These are phyloP conservation scores for Mixornis gularis DNA, from an alignment of 2,113 vertebrate species.

Conservation along the genomic window DNA sequence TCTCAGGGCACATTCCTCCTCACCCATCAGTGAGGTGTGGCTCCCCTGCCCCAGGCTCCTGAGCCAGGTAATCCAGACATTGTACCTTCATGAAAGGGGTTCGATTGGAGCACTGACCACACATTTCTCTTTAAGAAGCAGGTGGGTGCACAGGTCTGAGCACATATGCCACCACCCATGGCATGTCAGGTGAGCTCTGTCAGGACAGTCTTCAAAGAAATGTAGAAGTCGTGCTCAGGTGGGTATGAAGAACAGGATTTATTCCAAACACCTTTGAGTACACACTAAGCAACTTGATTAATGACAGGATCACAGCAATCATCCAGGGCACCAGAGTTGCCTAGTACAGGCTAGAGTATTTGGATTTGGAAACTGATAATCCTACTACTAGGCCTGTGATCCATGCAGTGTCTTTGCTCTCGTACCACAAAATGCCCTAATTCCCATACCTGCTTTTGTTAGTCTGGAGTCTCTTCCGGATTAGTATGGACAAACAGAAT, in stretches of 20 bases:
- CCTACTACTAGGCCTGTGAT: background rate
- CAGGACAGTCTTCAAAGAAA: background rate
- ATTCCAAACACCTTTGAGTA: background rate
- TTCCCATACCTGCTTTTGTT: background rate
- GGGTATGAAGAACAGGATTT: background rate
- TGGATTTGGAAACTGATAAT: background rate
- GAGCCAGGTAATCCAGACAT: background rate
- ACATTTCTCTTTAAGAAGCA: background rate
- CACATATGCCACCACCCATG: fast-evolving
- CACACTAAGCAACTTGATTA: background rate
- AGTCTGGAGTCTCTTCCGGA: background rate
- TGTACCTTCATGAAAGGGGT: background rate
- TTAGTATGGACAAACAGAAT: background rate
- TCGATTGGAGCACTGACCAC: background rate
- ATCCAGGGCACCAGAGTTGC: background rate
- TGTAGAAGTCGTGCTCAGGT: background rate
- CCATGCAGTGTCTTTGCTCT: background rate
- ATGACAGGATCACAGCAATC: background rate
- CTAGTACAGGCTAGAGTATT: background rate
- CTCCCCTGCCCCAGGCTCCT: background rate
- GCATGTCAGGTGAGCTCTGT: background rate
- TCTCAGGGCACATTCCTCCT: background rate
- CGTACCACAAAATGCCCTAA: background rate
- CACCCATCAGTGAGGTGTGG: fast-evolving
- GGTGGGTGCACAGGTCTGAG: background rate